phyloP scores from a whole-genome alignment of 2,113 vertebrate species.

The Romanogobio albipinnatus region DNA sequence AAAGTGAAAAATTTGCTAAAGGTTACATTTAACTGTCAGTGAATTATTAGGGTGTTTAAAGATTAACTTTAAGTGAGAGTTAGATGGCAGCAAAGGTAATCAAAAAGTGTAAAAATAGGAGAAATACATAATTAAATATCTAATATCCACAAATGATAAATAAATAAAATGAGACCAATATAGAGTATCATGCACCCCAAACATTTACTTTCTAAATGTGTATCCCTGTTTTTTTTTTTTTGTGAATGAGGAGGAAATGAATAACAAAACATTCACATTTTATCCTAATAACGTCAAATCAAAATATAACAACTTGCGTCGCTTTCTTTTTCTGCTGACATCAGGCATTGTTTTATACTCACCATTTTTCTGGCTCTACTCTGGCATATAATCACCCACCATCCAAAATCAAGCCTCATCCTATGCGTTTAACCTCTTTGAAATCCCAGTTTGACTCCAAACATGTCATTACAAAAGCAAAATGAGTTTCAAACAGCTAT shows the following conservation, averaged over 20 bases:
- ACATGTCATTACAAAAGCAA: background rate
- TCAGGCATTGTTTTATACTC: background rate
- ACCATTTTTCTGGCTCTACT: background rate
- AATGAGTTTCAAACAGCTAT: background rate
- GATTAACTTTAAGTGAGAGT: background rate
- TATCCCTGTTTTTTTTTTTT: background rate
- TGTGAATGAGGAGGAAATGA: background rate
- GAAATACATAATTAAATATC: background rate
- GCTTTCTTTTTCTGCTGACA: background rate
- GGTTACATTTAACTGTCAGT: background rate
- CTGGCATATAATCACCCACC: background rate
- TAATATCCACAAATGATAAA: background rate
- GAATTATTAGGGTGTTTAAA: background rate
- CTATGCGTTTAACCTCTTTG: background rate
- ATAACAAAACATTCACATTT: too few relatives aligned
- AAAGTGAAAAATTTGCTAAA: background rate
- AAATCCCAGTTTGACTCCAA: background rate
- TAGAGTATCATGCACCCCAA: background rate
- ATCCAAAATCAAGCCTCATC: conserved; percentile 1
- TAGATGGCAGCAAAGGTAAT: background rate
- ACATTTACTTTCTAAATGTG: background rate
- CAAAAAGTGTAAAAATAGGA: background rate
- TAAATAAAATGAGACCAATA: background rate
- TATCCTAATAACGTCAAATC: too few relatives aligned
- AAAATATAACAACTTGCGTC: too few relatives aligned